Base-by-base conservation (phyloP, 2,888 invertebrate genomes). In the Acrocyrtus sp. region DNA sequence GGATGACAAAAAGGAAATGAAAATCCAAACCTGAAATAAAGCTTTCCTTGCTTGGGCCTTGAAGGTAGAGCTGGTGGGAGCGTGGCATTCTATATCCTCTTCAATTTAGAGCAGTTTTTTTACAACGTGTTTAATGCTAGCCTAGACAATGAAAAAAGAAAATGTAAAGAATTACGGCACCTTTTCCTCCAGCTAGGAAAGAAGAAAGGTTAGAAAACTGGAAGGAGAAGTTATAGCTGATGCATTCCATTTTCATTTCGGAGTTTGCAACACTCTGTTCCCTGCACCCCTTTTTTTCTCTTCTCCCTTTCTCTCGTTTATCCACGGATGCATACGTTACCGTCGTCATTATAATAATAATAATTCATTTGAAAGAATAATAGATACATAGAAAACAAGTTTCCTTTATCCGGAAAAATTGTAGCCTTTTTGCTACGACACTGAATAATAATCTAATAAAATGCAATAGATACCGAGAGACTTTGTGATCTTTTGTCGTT, bases 1-100 rank as follows among this genome's bases (percentile, higher is more conserved):
- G 26, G 22, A 47, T 5, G 12, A n/a, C 6, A 47, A 21, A 29
- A n/a, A 60, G 60, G 60, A 60, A 60, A 60, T 60, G 60, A 60
- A 29, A 60, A 60, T 60, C 60, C 27, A n/a, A 26, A 24, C 47
- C 29, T 47, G 34, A 34, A n/a, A n/a, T n/a, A n/a, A n/a, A 34
- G 5, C 34, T 12, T 12, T 34, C 34, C 34, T 34, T 34, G 34
- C 12, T 34, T 8, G 12, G 12, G n/a, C n/a, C n/a, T n/a, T n/a
- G n/a, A n/a, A n/a, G n/a, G n/a, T n/a, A n/a, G n/a, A n/a, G n/a
- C n/a, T n/a, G n/a, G n/a, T n/a, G n/a, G n/a, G n/a, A n/a, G n/a
- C n/a, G n/a, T n/a, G n/a, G n/a, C n/a, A n/a, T n/a, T n/a, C n/a
- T n/a, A n/a, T n/a, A n/a, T n/a, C n/a, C n/a, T n/a, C n/a, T n/a